Conservation (phyloP, 2,113 vertebrate species). For the Camarhynchus parvulus region DNA sequence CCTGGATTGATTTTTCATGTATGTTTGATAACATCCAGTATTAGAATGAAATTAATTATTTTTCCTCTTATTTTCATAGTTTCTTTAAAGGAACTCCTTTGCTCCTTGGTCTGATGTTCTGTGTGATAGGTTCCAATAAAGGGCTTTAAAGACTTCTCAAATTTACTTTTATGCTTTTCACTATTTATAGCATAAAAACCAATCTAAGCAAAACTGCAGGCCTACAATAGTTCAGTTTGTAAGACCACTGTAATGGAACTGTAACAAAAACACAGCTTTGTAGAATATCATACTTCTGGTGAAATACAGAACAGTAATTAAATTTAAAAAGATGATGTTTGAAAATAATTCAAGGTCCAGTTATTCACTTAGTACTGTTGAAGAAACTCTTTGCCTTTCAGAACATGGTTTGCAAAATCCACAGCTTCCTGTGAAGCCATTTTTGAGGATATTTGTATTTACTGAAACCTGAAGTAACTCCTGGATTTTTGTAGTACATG, state of each 20-base stretch:
- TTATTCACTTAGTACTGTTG: not conserved
- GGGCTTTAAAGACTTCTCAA: not conserved
- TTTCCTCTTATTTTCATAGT: not conserved
- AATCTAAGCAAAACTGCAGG: not conserved
- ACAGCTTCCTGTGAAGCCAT: not conserved
- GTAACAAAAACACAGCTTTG: not conserved
- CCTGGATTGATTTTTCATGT: not conserved
- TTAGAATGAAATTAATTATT: not conserved
- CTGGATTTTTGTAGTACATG: not conserved
- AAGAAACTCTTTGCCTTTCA: not conserved
- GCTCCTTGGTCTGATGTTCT: not conserved
- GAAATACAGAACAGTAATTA: not conserved
- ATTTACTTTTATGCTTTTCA: not conserved
- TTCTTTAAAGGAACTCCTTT: not conserved
- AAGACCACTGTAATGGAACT: not conserved
- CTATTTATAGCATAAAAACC: not conserved
- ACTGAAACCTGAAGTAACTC: not conserved
- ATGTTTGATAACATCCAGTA: not conserved
- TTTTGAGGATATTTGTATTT: not conserved
- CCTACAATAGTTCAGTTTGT: not conserved
- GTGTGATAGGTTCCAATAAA: not conserved
- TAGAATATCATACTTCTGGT: not conserved
- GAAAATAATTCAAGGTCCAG: not conserved
- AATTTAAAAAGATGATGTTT: not conserved
- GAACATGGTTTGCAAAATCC: not conserved